Evolutionary conservation across 2,888 invertebrate genomes (phyloP).

Genomic region (Hedychridium roseum): DNA sequence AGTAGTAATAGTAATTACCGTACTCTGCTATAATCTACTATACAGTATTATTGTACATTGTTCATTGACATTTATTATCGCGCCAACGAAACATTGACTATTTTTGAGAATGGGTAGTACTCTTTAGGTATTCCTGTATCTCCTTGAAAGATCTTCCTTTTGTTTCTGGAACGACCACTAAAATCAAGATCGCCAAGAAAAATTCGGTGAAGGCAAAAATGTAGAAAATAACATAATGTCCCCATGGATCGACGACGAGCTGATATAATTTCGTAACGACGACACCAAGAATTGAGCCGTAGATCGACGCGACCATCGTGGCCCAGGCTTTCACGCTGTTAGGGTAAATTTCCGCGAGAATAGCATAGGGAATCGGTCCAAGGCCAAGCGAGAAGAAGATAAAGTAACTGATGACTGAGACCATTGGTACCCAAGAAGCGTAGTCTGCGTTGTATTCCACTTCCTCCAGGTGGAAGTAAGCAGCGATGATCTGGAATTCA

Average conservation of each 20-base stretch:
- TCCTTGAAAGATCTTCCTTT: slow-evolving; percentile 25
- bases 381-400: slow-evolving; percentile 18
- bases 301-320: slow-evolving; percentile 12
- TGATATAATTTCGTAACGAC: slow-evolving; percentile 19
- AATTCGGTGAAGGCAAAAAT: slow-evolving; percentile 12
- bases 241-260: slow-evolving; percentile 1
- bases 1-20: too few relatives aligned
- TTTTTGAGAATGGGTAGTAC: too few relatives aligned
- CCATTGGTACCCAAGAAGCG: slow-evolving; percentile 12
- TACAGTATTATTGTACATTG: too few relatives aligned
- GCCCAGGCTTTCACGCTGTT: slow-evolving; percentile 29
- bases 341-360: slow-evolving; percentile 32
- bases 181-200: neutral
- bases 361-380: slow-evolving; percentile 15
- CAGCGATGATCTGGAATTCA: too few relatives aligned
- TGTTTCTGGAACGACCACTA: slow-evolving; percentile 32
- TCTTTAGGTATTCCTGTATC: slow-evolving; percentile 24
- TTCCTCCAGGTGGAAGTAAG: slow-evolving; percentile 5
- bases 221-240: slow-evolving; percentile 23
- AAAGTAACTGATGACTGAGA: slow-evolving; percentile 6
- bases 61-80: too few relatives aligned
- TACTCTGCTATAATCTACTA: too few relatives aligned
- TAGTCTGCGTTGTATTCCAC: neutral
- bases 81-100: too few relatives aligned
- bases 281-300: slow-evolving; percentile 16